Evolutionary conservation across 2,888 invertebrate genomes (phyloP), one percentile per base, ranked within the genome.

Genomic region (Hirtodrosophila duncani): DNA sequence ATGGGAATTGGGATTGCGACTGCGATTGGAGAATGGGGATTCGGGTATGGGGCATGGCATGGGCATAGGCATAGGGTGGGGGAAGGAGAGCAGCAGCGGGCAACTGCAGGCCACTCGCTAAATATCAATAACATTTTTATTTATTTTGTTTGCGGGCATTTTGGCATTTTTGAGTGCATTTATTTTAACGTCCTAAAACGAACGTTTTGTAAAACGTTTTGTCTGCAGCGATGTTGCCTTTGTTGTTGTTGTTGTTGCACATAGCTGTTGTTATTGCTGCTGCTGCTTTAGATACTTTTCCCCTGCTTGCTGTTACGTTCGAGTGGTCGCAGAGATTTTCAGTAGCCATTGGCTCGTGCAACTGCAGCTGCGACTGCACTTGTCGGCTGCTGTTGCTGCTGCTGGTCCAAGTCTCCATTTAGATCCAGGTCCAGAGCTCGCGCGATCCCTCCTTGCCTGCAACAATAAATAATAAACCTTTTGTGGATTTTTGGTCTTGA

Each of bases 381-480:
- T 56, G 62, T 53, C 50, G 53, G 41, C 23, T 27, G 43, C 53
- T 49, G 59, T 49, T 42, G 26, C 31, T 33, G 50, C 27, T 20
- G 29, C 49, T 20, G 48, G n/a, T n/a, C 30, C 48, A 43, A 23
- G 55, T 13, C 27, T 9, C n/a, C 6, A 31, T 13, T 7, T 2
- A 30, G 9, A 11, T 29, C 16, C 24, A 11, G 23, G 17, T 26
- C 30, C 4, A 9, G 1, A 17, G 41, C 30, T 11, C n/a, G 11
- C 10, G 29, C 36, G 38, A 33, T 33, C 48, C 46, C 46, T 59
- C 50, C 39, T 57, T 57, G 64, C 49, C 59, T 63, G 63, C 65
- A 81, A 77, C 80, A 81, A 78, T 78, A 78, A 78, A 78, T 81
- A 78, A 77, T 77, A 77, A 77, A 77, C 81, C 75, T 81, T 77